phyloP scores from a whole-genome alignment of 1,140 invertebrate species.

The Microplitis demolitor region DNA sequence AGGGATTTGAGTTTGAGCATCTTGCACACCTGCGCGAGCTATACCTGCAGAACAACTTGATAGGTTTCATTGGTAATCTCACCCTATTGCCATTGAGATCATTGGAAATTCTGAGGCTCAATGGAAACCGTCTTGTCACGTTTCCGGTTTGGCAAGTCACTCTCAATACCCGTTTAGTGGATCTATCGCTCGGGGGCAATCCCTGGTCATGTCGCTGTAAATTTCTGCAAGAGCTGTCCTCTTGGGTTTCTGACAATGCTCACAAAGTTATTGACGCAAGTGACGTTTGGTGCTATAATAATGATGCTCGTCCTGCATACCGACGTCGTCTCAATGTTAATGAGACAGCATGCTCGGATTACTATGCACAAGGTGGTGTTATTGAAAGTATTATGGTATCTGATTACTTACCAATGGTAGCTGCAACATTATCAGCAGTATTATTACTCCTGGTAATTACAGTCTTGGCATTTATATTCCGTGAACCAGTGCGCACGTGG shows the following conservation, averaged over 20 bases:
- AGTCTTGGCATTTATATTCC: conserved; percentile 80
- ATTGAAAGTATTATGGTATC: conserved; percentile 82
- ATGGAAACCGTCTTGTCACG: conserved; percentile 81
- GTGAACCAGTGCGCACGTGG: conserved; percentile 84
- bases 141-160: conserved; percentile 85
- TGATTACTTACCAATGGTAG: conserved; percentile 84
- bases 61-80: conserved; percentile 78
- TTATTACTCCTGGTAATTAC: conserved; percentile 75
- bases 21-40: conserved; percentile 79
- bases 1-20: conserved; percentile 90
- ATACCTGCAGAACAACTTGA: conserved; percentile 85
- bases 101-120: conserved; percentile 79
- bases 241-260: conserved; percentile 82
- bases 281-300: conserved; percentile 81
- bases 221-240: conserved; percentile 83
- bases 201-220: conserved; percentile 89
- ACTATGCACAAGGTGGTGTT: conserved; percentile 79
- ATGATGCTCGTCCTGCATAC: conserved; percentile 72
- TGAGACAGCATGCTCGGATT: conserved; percentile 81
- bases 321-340: conserved; percentile 79
- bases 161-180: conserved; percentile 71
- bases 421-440: conserved; percentile 75
- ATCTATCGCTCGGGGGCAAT: conserved; percentile 79
- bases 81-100: conserved; percentile 79
- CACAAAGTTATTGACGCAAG: conserved; percentile 77